phyloP scores from a whole-genome alignment of 2,888 invertebrate genomes.

The Drosophila paranaensis region DNA sequence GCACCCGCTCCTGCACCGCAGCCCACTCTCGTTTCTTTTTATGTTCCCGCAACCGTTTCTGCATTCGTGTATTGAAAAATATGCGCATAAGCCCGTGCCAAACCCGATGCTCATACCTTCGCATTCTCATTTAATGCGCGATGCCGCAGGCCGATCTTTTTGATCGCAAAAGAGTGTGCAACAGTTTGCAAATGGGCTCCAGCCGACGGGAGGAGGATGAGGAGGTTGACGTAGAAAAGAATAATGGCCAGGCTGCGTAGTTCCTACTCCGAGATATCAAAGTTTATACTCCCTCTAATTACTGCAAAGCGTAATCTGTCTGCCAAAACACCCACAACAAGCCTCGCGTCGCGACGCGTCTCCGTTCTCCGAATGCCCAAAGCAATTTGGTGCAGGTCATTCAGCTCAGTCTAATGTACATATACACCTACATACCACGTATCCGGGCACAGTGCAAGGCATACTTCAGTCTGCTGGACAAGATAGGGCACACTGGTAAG shows the following conservation, averaged over 20 bases:
- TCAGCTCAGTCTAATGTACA: constrained; percentile 60
- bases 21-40: no score
- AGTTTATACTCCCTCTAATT: constrained; percentile 67
- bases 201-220: background rate
- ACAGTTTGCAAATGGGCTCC: constrained; percentile 72
- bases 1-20: constrained; percentile 17
- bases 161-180: constrained; percentile 79
- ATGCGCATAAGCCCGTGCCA: constrained; percentile 77
- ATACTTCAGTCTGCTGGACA: constrained; percentile 31
- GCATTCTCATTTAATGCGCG: constrained; percentile 67
- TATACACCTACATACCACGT: constrained; percentile 15
- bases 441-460: constrained; percentile 9
- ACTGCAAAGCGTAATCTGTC: constrained; percentile 60
- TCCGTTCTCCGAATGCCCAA: constrained; percentile 53
- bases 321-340: constrained; percentile 70
- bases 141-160: constrained; percentile 82
- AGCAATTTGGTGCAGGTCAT: constrained; percentile 66
- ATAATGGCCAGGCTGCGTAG: constrained; percentile 49
- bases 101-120: constrained; percentile 71
- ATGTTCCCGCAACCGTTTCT: background rate
- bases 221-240: background rate
- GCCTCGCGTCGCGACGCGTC: constrained; percentile 54
- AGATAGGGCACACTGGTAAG: constrained; percentile 30
- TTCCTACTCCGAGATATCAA: constrained; percentile 62
- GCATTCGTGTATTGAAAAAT: constrained; percentile 49